Conservation (phyloP, 1,140 invertebrate genomes). For the Anagrus nilaparvatae region DNA sequence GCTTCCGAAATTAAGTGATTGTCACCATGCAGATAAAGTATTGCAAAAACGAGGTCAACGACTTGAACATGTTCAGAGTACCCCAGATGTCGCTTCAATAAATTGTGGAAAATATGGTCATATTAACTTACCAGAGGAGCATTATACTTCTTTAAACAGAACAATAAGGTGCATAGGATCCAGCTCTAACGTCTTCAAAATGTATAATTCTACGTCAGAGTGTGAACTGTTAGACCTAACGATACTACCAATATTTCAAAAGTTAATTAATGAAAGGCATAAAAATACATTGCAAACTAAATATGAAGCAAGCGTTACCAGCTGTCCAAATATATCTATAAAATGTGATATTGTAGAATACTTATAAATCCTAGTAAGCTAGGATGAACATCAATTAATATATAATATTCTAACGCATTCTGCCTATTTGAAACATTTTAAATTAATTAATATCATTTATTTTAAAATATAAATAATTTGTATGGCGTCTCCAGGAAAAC, state of each 20-base stretch:
- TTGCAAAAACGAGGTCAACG: too few species aligned
- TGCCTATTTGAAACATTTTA: too few species aligned
- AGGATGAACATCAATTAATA: too few species aligned
- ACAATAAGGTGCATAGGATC: constrained; percentile 19
- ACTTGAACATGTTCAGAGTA: constrained; percentile 50
- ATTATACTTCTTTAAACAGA: too few species aligned
- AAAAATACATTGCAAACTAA: constrained; percentile 50
- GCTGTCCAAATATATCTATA: constrained; percentile 87
- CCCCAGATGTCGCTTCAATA: constrained; percentile 47
- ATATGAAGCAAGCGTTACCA: constrained; percentile 67
- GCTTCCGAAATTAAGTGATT: too few species aligned
- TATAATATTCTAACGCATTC: too few species aligned
- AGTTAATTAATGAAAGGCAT: constrained; percentile 72
- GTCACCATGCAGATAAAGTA: too few species aligned
- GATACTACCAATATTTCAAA: constrained; percentile 84
- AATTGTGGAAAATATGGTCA: constrained; percentile 36
- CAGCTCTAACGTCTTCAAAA: constrained; percentile 39
- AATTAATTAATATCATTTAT: too few species aligned
- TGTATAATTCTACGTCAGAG: constrained; percentile 72
- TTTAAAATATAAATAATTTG: too few species aligned
- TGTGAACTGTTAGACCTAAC: constrained; percentile 71
- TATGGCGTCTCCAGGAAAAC: too few species aligned
- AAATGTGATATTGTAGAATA: constrained; percentile 94
- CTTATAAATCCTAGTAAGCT: constrained; percentile 65
- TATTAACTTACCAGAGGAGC: too few species aligned